These are phyloP conservation scores for Prenolepis imparis DNA, from an alignment of 2,888 invertebrate species.

Conservation along the genomic window DNA sequence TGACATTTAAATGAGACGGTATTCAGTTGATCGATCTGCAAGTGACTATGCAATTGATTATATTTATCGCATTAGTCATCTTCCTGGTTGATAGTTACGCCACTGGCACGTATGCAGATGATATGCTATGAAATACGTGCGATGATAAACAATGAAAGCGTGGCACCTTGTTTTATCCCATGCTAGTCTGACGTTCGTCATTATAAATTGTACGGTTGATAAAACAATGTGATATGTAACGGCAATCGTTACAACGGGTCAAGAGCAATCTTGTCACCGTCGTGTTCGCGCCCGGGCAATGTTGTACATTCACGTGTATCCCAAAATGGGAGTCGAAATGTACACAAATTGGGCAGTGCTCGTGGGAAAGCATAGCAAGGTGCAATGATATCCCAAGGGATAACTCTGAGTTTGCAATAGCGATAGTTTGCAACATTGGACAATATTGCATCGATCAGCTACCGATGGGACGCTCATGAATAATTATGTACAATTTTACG, in stretches of 20 bases:
- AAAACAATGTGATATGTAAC: constrained; percentile 52
- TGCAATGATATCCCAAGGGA: constrained; percentile 30
- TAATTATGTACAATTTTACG: constrained; percentile 38
- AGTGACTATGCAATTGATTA: neutral
- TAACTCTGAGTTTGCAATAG: constrained; percentile 30
- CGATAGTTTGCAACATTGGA: constrained; percentile 40
- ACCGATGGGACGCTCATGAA: constrained; percentile 10
- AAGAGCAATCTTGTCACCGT: constrained; percentile 41
- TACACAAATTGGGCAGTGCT: constrained; percentile 48
- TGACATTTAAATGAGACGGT: neutral
- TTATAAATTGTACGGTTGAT: constrained; percentile 52
- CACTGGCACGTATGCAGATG: constrained; percentile 32
- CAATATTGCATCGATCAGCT: constrained; percentile 42
- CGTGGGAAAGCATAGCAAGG: constrained; percentile 49
- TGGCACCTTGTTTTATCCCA: constrained; percentile 61
- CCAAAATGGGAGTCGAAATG: constrained; percentile 30
- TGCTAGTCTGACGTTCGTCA: constrained; percentile 58
- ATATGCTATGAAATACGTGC: constrained; percentile 30
- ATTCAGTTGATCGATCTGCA: neutral
- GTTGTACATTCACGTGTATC: constrained; percentile 32
- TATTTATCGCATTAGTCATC: constrained; percentile 5
- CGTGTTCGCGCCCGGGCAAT: constrained; percentile 22
- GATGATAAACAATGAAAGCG: constrained; percentile 45
- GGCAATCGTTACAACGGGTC: constrained; percentile 43
- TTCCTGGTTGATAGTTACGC: constrained; percentile 32